These are phyloP conservation scores for Oligia strigilis DNA, from an alignment of 2,888 invertebrate species.

Conservation along the genomic window DNA sequence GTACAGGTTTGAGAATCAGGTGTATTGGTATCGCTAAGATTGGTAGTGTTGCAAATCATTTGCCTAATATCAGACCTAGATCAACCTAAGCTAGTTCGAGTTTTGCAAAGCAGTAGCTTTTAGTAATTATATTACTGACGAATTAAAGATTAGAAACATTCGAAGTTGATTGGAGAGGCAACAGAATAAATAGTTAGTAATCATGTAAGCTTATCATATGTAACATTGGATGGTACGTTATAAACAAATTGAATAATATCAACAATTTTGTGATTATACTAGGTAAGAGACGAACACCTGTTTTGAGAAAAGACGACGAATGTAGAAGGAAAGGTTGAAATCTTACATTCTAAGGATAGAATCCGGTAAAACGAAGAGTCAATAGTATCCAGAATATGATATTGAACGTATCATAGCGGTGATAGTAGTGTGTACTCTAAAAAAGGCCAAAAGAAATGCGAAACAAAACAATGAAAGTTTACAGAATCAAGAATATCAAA, in stretches of 20 bases:
- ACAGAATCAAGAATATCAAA: not conserved
- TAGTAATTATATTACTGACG: constrained; percentile 33
- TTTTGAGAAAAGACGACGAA: not conserved
- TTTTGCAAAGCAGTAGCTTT: not conserved
- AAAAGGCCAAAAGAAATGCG: not conserved
- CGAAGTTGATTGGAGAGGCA: not conserved
- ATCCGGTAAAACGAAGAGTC: not conserved
- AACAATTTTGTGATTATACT: not conserved
- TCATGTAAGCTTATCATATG: constrained; percentile 62
- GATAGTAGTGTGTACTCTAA: not conserved
- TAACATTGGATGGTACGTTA: not conserved
- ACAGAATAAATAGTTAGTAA: constrained; percentile 31
- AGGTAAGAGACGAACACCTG: not conserved
- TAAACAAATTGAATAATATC: not conserved
- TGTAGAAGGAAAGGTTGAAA: not conserved
- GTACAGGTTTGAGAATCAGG: constrained; percentile 41
- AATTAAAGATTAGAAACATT: not conserved
- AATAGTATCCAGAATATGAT: too few relatives aligned
- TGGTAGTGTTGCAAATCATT: constrained; percentile 24
- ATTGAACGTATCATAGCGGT: not conserved
- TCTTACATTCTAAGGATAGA: not conserved
- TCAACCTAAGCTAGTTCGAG: constrained; percentile 3
- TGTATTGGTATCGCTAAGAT: constrained; percentile 31
- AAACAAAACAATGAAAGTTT: constrained; percentile 2
- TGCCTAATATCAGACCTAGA: constrained; percentile 22